Evolutionary conservation across 2,113 vertebrate species (phyloP).

Genomic region (Progne subis): DNA sequence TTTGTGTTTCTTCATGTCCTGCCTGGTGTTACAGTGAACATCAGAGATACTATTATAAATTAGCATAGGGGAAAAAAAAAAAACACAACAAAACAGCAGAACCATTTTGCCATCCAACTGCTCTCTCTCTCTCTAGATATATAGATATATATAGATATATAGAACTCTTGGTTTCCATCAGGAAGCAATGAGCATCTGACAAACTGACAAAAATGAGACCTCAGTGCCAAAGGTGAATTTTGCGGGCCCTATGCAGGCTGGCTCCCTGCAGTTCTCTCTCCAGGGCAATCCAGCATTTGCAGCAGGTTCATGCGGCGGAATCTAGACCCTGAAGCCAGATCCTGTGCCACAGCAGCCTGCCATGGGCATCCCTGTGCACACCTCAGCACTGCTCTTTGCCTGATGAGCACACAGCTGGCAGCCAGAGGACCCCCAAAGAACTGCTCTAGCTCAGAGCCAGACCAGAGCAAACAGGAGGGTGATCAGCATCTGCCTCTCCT

Average conservation of each 20-base stretch:
- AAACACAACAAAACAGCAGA: neutral
- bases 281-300: neutral
- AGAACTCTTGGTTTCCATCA: neutral
- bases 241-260: neutral
- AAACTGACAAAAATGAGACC: neutral
- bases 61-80: neutral
- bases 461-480: neutral
- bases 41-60: neutral
- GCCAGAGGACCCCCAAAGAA: neutral
- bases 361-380: accelerated
- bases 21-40: neutral
- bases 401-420: accelerated
- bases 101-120: neutral
- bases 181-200: neutral
- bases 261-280: neutral
- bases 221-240: neutral
- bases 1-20: neutral
- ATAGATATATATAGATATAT: too few species aligned
- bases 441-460: neutral
- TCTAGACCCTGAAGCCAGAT: neutral
- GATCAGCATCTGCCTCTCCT: neutral
- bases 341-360: neutral
- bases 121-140: neutral
- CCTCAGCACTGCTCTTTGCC: neutral
- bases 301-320: neutral